These are phyloP conservation scores for Apomyelois bistriatella DNA, from an alignment of 2,888 invertebrate species.

Conservation along the genomic window DNA sequence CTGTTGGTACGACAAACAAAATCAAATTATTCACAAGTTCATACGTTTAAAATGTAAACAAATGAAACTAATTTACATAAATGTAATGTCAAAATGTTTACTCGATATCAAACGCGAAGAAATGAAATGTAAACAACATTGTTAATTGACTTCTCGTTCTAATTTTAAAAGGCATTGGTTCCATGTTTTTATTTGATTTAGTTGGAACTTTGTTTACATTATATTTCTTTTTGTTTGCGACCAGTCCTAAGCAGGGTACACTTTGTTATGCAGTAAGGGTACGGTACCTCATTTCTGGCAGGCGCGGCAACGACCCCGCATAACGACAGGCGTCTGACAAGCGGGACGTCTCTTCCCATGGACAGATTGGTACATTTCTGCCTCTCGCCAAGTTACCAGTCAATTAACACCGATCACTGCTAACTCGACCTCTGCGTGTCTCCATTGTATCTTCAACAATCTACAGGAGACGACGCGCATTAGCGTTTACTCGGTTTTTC, in stretches of 20 bases:
- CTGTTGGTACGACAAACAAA: not conserved
- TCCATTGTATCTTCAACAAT: slow-evolving; percentile 25
- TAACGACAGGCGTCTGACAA: slow-evolving; percentile 51
- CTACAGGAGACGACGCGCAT: slow-evolving; percentile 21
- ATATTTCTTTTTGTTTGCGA: slow-evolving; percentile 1
- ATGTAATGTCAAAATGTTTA: slow-evolving; percentile 7
- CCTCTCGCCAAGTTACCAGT: slow-evolving; percentile 41
- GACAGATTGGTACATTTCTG: slow-evolving; percentile 42
- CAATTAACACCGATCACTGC: slow-evolving; percentile 57
- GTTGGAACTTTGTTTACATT: not conserved
- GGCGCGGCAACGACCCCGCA: slow-evolving; percentile 45
- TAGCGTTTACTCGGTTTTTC: slow-evolving; percentile 10
- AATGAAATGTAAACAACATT: slow-evolving; percentile 7
- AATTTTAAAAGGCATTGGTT: not conserved
- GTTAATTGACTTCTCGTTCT: slow-evolving; percentile 3
- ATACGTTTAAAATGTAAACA: not conserved
- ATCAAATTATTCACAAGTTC: not conserved
- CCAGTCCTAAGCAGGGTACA: not conserved
- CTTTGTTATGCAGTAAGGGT: slow-evolving; percentile 16
- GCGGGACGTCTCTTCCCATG: slow-evolving; percentile 54
- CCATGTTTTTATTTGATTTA: not conserved
- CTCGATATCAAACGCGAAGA: not conserved
- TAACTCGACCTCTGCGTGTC: slow-evolving; percentile 47
- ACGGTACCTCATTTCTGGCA: slow-evolving; percentile 47
- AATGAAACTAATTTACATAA: not conserved